Conservation (phyloP, 2,113 vertebrate genomes). For the Smithornis capensis region DNA sequence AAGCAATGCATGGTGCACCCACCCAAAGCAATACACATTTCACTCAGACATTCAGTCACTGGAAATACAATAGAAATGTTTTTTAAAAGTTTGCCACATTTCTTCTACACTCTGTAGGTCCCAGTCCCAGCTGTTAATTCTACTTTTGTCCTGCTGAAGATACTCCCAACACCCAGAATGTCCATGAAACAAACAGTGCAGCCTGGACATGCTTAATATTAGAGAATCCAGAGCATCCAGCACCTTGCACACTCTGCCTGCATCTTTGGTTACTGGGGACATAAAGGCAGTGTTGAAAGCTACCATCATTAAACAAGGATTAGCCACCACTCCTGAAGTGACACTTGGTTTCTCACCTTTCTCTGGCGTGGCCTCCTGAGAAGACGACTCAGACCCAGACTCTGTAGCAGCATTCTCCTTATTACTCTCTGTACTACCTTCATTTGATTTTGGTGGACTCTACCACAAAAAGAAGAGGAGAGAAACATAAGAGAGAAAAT, state of each 20-base stretch:
- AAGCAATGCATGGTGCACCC: neutral
- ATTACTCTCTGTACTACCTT: constrained; percentile 78
- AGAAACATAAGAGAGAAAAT: neutral
- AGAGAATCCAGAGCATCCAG: neutral
- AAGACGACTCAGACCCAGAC: constrained; percentile 84
- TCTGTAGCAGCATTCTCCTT: constrained; percentile 79
- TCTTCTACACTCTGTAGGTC: neutral
- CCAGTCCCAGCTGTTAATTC: neutral
- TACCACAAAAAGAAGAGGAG: constrained; percentile 38
- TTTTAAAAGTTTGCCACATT: neutral
- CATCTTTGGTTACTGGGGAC: neutral
- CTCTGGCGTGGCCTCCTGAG: constrained; percentile 90
- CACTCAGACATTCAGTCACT: neutral
- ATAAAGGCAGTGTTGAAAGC: neutral
- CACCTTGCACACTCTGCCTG: neutral
- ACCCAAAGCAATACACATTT: neutral
- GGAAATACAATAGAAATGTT: neutral
- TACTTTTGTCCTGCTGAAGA: neutral
- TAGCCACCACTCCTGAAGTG: neutral
- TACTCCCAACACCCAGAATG: neutral
- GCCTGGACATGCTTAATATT: neutral
- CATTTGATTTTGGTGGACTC: constrained; percentile 89
- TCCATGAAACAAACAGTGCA: neutral
- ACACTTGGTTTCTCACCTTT: constrained; percentile 77
- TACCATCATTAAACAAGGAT: neutral